Conservation (phyloP, 2,113 vertebrate species). For the Percopsis transmontana region DNA sequence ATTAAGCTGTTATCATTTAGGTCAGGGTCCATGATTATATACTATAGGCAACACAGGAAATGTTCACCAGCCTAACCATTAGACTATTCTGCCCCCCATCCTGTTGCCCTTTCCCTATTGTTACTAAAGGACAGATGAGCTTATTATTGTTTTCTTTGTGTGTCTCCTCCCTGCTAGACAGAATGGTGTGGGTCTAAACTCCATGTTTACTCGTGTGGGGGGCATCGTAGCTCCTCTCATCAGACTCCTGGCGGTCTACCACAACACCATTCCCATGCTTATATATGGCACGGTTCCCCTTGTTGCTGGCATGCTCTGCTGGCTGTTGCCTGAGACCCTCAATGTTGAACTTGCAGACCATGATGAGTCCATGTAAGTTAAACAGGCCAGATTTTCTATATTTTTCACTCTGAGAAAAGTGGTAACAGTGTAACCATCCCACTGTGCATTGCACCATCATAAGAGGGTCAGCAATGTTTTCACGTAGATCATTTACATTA, state of each 20-base stretch:
- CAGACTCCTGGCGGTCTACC: conserved; percentile 75
- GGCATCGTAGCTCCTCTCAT: conserved; percentile 84
- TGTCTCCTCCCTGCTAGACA: conserved; percentile 71
- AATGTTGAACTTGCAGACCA: conserved; percentile 77
- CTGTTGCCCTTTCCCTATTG: background rate
- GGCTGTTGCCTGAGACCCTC: conserved; percentile 83
- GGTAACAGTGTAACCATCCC: too few species aligned
- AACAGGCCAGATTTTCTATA: background rate
- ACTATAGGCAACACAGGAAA: too few species aligned
- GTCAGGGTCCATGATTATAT: too few species aligned
- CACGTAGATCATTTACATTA: too few species aligned
- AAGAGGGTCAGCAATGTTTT: too few species aligned
- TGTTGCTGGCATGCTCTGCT: conserved; percentile 62
- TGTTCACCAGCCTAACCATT: too few species aligned
- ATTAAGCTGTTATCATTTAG: too few species aligned
- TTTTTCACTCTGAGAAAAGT: background rate
- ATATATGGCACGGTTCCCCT: conserved; percentile 78
- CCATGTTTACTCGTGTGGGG: conserved; percentile 74
- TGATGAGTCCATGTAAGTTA: conserved; percentile 51
- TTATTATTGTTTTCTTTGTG: conserved; percentile 1
- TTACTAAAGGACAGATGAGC: background rate
- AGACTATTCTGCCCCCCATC: too few species aligned
- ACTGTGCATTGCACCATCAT: too few species aligned
- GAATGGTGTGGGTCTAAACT: conserved; percentile 82
- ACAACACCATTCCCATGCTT: conserved; percentile 77